Conservation (phyloP, 2,113 vertebrate genomes). For the Centropus unirufus region DNA sequence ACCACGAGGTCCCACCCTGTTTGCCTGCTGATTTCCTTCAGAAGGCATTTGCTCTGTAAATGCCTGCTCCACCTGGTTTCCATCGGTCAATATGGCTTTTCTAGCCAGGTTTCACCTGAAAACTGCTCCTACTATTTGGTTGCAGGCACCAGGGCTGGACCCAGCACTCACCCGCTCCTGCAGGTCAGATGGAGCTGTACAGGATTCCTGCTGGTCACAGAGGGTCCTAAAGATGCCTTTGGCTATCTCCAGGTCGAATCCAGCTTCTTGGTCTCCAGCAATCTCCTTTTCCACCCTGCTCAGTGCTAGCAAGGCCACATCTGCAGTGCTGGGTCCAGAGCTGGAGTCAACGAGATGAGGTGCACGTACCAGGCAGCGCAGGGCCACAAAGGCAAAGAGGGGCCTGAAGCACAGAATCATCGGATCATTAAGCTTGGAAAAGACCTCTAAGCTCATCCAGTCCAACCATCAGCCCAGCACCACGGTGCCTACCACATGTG, state of each 20-base stretch:
- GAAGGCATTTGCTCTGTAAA: conserved; percentile 8
- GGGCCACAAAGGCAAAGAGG: background rate
- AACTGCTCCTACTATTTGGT: background rate
- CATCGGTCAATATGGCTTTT: background rate
- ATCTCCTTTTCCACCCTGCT: background rate
- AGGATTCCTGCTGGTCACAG: rapidly evolving
- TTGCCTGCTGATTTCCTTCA: conserved; percentile 1
- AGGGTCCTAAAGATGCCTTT: background rate
- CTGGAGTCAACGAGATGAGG: background rate
- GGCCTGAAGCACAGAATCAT: background rate
- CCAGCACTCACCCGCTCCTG: background rate
- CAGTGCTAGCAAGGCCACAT: background rate
- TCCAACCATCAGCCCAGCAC: no score
- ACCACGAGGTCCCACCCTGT: background rate
- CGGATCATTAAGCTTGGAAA: no score
- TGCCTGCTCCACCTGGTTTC: background rate
- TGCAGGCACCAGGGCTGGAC: background rate
- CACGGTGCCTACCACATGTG: no score
- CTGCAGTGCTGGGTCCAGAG: background rate
- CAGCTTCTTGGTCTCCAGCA: background rate
- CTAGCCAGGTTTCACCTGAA: background rate
- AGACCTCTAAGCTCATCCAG: no score
- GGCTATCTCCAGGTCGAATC: no score
- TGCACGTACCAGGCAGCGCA: background rate
- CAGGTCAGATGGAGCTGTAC: background rate